Evolutionary conservation across 1,140 invertebrate genomes (phyloP).

Genomic region (Nasonia longicornis): DNA sequence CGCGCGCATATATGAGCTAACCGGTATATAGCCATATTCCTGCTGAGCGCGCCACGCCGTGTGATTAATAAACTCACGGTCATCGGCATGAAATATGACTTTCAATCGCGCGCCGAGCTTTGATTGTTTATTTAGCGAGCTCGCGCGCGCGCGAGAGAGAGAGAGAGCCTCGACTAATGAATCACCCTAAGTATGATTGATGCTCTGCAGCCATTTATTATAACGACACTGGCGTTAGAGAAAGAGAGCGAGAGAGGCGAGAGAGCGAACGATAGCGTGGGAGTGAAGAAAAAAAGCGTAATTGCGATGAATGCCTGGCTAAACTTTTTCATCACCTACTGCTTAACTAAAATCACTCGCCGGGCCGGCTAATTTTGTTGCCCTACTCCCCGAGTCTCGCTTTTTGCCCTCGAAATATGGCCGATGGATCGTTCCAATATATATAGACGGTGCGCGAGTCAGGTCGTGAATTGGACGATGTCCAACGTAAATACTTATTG

Average conservation of each 20-base stretch:
- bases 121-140: constrained; percentile 53
- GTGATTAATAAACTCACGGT: constrained; percentile 53
- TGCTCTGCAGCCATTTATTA: constrained; percentile 41
- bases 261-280: neutral
- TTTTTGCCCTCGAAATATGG: neutral
- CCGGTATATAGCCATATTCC: neutral
- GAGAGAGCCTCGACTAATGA: constrained; percentile 47
- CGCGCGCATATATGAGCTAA: neutral
- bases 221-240: neutral
- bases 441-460: too few species aligned
- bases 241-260: neutral
- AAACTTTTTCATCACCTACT: neutral
- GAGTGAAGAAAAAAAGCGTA: neutral
- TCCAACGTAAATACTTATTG: constrained; percentile 3
- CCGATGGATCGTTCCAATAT: neutral
- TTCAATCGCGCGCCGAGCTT: constrained; percentile 44
- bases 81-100: constrained; percentile 49
- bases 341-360: neutral
- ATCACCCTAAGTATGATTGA: constrained; percentile 52
- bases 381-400: neutral
- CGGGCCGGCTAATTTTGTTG: neutral
- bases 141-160: too few species aligned
- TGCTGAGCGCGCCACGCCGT: neutral
- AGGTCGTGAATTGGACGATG: neutral
- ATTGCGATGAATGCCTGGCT: neutral